Conservation (phyloP, 2,888 invertebrate genomes). For the Leptopilina myrica region DNA sequence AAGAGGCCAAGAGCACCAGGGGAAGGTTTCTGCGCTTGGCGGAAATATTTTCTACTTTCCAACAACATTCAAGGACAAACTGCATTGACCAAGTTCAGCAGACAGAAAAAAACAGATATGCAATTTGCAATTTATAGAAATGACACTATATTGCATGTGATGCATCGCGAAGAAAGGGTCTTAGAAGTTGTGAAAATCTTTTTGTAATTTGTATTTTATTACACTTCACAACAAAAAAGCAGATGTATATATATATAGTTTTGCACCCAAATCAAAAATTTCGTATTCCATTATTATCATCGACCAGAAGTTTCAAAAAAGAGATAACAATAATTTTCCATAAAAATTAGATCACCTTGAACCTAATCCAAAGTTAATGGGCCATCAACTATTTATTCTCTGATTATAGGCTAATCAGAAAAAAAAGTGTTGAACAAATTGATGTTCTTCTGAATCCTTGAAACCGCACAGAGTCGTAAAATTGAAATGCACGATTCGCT, state of each 20-base stretch:
- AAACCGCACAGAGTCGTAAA: constrained; percentile 7
- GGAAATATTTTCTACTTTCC: constrained; percentile 34
- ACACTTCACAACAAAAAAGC: too few relatives aligned
- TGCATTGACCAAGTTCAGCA: not conserved
- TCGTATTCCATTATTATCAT: too few relatives aligned
- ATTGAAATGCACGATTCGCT: constrained; percentile 28
- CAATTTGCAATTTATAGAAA: too few relatives aligned
- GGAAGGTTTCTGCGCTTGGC: constrained; percentile 3
- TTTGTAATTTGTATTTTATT: too few relatives aligned
- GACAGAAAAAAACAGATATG: not conserved
- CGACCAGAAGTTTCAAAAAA: not conserved
- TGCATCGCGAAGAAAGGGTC: too few relatives aligned
- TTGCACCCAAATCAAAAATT: too few relatives aligned
- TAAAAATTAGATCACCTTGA: not conserved
- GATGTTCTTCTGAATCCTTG: not conserved
- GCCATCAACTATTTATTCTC: not conserved
- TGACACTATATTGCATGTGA: too few relatives aligned
- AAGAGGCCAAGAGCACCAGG: constrained; percentile 32
- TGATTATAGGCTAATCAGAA: not conserved
- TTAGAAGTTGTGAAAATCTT: too few relatives aligned
- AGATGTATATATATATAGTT: too few relatives aligned
- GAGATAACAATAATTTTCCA: not conserved
- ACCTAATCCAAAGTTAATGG: not conserved
- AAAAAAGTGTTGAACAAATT: constrained; percentile 8
- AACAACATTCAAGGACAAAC: constrained; percentile 25